phyloP scores from a whole-genome alignment of 2,888 invertebrate genomes.

The Diloba caeruleocephala region DNA sequence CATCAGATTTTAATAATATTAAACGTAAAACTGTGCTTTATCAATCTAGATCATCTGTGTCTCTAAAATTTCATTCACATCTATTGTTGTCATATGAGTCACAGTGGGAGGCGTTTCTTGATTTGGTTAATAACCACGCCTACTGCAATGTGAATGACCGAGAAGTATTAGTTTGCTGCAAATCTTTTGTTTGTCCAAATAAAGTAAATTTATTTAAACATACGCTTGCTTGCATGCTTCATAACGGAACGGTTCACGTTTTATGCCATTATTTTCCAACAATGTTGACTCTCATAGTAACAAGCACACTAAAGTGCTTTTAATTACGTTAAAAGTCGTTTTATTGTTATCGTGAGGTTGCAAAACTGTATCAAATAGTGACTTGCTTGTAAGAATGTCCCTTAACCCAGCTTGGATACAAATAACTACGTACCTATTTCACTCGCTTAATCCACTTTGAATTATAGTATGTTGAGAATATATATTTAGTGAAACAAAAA shows the following conservation, averaged over 20 bases:
- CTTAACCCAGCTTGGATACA: background rate
- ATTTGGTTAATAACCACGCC: conserved; percentile 60
- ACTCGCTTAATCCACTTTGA: conserved; percentile 8
- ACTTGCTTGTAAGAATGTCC: background rate
- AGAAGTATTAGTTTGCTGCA: conserved; percentile 44
- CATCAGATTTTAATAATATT: conserved; percentile 13
- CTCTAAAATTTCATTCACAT: conserved; percentile 34
- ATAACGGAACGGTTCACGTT: conserved; percentile 30
- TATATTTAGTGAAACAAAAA: conserved; percentile 19
- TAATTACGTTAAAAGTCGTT: conserved; percentile 7
- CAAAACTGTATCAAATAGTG: background rate
- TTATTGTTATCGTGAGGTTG: background rate
- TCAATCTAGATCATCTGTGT: conserved; percentile 31
- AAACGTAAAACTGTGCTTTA: conserved; percentile 20
- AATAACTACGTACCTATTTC: conserved; percentile 11
- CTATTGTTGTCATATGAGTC: conserved; percentile 54
- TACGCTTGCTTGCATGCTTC: conserved; percentile 31
- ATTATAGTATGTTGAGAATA: conserved; percentile 13
- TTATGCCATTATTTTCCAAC: conserved; percentile 3
- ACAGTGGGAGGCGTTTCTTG: conserved; percentile 52
- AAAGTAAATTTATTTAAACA: conserved; percentile 40
- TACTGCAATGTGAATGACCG: conserved; percentile 61
- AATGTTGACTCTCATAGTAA: background rate
- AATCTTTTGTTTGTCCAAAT: conserved; percentile 50
- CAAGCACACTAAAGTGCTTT: background rate